Percentiles rank a stretch among this genome's conserved stretches.
Conservation (phyloP, 1,140 invertebrate species). For the Drosophila prosaltans region DNA sequence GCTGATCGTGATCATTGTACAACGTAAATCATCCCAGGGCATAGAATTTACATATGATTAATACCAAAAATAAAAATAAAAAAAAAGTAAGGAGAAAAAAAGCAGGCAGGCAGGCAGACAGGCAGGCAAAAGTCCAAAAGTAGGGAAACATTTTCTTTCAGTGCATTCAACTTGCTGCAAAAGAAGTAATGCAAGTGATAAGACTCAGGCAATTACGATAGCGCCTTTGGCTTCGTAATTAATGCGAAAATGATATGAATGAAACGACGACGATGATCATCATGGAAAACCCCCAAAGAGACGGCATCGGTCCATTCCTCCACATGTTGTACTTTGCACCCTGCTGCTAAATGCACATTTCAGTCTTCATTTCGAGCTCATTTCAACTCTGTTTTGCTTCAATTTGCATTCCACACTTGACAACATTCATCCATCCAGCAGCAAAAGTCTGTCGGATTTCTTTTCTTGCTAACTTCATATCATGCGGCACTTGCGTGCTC, state of each 20-base stretch:
- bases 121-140: conserved; percentile 29
- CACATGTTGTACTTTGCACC: conserved; percentile 61
- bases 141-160: conserved; percentile 41
- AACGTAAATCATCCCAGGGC: conserved; percentile 15
- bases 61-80: conserved; percentile 30
- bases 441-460: conserved; percentile 20
- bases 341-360: conserved; percentile 17
- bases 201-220: conserved; percentile 52
- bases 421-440: conserved; percentile 22
- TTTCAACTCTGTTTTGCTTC: conserved; percentile 23
- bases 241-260: conserved; percentile 53
- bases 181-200: conserved; percentile 54
- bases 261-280: conserved; percentile 8
- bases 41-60: conserved; percentile 16
- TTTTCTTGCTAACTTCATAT: conserved; percentile 30
- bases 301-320: conserved; percentile 31
- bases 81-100: background rate
- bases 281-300: conserved; percentile 72
- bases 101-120: background rate
- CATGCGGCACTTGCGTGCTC: conserved; percentile 59
- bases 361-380: conserved; percentile 11
- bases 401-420: conserved; percentile 48
- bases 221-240: conserved; percentile 46
- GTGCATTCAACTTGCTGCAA: conserved; percentile 62
- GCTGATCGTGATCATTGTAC: conserved; percentile 58